Percentiles rank a stretch among this genome's conserved stretches.
Conservation (phyloP, 2,888 invertebrate genomes). For the Villa cingulata region DNA sequence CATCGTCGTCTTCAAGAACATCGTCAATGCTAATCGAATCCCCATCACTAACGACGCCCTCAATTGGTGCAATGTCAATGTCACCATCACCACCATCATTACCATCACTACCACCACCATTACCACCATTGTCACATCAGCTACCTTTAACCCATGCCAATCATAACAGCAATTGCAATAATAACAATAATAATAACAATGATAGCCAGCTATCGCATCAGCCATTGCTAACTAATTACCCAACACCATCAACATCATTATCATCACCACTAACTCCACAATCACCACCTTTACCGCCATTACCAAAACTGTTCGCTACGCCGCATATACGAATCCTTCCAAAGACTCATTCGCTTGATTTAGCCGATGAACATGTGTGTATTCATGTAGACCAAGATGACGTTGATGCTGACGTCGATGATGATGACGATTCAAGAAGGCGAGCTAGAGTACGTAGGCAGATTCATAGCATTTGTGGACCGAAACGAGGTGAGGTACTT, state of each 20-base stretch:
- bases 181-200: background rate
- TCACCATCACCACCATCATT: background rate
- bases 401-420: constrained; percentile 8
- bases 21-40: constrained; percentile 5
- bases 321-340: constrained; percentile 15
- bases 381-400: background rate
- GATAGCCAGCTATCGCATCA: background rate
- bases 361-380: constrained; percentile 14
- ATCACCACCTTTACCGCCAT: background rate
- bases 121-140: background rate
- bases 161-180: background rate
- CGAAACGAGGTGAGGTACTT: background rate
- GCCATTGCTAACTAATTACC: background rate
- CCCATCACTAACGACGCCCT: background rate
- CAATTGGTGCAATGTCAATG: background rate
- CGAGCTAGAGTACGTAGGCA: background rate
- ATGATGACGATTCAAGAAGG: constrained; percentile 3
- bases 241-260: background rate
- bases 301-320: background rate
- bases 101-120: background rate
- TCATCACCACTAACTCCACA: background rate
- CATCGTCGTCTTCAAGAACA: constrained; percentile 5
- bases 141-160: background rate
- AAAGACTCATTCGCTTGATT: constrained; percentile 22
- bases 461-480: background rate